A percentile compares a stretch with the other conserved stretches of the same genome.
Evolutionary conservation across 2,113 vertebrate genomes (phyloP).

Genomic region (Proteles cristata): DNA sequence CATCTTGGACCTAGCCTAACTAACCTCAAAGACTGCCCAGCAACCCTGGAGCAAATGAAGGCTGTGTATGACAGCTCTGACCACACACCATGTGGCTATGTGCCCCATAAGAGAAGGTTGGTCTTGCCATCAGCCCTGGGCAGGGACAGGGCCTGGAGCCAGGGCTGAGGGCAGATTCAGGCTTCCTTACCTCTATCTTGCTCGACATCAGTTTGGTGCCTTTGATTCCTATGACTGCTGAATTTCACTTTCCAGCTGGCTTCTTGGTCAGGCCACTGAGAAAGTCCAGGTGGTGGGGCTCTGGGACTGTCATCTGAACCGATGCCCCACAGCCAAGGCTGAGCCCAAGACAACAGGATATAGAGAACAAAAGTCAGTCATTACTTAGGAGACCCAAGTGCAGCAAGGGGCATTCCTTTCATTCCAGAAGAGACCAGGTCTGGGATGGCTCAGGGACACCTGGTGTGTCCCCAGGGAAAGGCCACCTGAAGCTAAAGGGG

Average conservation of each 20-base stretch:
- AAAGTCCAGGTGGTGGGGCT: constrained; percentile 92
- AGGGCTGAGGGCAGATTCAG: constrained; percentile 58
- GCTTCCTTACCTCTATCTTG: constrained; percentile 68
- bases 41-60: neutral
- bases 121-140: constrained; percentile 65
- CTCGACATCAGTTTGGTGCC: constrained; percentile 47
- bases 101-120: neutral
- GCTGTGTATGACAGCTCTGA: neutral
- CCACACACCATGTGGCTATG: neutral
- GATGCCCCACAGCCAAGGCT: constrained; percentile 56
- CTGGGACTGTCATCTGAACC: constrained; percentile 91
- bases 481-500: constrained; percentile 68
- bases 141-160: neutral
- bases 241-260: constrained; percentile 92
- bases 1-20: neutral
- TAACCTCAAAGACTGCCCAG: neutral
- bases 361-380: constrained; percentile 85
- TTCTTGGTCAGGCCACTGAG: constrained; percentile 85
- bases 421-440: constrained; percentile 87
- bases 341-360: constrained; percentile 81
- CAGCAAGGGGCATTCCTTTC: constrained; percentile 89
- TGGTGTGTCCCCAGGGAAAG: constrained; percentile 77
- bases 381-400: constrained; percentile 84
- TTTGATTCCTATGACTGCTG: constrained; percentile 82
- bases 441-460: constrained; percentile 88